Conservation (phyloP, 2,888 invertebrate genomes). For the Hetaerina titia region DNA sequence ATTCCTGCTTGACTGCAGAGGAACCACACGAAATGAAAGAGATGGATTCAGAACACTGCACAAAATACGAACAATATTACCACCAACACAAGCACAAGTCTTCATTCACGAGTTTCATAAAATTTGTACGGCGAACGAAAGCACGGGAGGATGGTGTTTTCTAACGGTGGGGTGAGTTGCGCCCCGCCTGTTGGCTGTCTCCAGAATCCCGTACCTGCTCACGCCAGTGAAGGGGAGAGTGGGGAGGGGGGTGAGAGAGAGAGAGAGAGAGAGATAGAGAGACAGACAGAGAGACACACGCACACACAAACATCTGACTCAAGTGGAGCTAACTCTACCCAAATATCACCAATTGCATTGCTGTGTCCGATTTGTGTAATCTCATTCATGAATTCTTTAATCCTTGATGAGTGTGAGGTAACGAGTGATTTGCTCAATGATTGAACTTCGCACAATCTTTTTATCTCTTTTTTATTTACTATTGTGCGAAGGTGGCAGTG, state of each 20-base stretch:
- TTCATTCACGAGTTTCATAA: conserved; percentile 28
- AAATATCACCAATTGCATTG: not conserved
- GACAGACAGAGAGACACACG: not conserved
- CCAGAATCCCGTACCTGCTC: not conserved
- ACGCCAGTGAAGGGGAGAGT: not conserved
- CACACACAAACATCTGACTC: not conserved
- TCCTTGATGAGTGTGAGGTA: not conserved
- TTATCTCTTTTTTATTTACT: not conserved
- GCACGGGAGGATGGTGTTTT: not conserved
- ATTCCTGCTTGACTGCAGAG: conserved; percentile 34
- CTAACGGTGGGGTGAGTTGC: not conserved
- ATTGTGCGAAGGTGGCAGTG: conserved; percentile 32
- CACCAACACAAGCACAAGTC: conserved; percentile 59
- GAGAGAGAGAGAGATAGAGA: not conserved
- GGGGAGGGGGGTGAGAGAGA: not conserved
- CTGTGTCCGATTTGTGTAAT: conserved; percentile 8
- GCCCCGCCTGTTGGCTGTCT: not conserved
- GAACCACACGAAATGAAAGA: conserved; percentile 43
- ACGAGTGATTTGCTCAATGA: not conserved
- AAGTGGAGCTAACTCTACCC: not conserved
- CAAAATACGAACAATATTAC: conserved; percentile 34
- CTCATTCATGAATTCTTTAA: not conserved
- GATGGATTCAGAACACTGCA: conserved; percentile 54
- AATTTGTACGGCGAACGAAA: conserved; percentile 45
- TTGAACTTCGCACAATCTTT: not conserved